Percentiles rank a stretch among this genome's conserved stretches.
Conservation (phyloP, 1,140 invertebrate species). For the Eufriesea mexicana region DNA sequence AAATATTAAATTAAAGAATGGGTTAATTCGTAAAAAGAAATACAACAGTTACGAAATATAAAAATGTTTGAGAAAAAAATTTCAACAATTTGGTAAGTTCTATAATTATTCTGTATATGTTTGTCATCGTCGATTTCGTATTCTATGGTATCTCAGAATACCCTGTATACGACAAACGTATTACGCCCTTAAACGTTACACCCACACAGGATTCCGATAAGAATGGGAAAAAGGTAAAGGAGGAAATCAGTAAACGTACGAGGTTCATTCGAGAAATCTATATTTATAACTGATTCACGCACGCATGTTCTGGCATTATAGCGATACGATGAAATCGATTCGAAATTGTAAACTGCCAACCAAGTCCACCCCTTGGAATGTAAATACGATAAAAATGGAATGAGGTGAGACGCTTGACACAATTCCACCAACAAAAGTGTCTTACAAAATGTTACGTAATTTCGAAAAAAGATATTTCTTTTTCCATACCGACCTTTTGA, state of each 20-base stretch:
- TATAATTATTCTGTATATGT: no score
- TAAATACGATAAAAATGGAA: not conserved
- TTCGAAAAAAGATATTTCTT: not conserved
- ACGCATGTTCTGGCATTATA: not conserved
- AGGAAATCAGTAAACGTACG: not conserved
- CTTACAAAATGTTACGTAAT: not conserved
- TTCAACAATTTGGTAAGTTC: no score
- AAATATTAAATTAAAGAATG: no score
- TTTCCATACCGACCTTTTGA: not conserved
- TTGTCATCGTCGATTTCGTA: no score
- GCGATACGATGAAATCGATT: conserved; percentile 6
- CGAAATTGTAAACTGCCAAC: not conserved
- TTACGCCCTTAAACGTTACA: not conserved
- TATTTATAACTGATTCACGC: conserved; percentile 4
- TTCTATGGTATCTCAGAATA: not conserved
- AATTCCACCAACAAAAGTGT: no score
- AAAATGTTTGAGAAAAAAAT: no score
- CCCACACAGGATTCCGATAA: not conserved
- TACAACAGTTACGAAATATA: no score
- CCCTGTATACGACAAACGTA: not conserved
- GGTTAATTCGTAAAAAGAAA: no score
- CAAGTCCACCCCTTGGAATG: not conserved
- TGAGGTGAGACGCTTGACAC: not conserved
- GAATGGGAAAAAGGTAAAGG: not conserved
- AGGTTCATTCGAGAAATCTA: not conserved